A percentile compares a stretch with the other conserved stretches of the same genome.
phyloP scores from a whole-genome alignment of 2,113 vertebrate genomes.

The Canis aureus region DNA sequence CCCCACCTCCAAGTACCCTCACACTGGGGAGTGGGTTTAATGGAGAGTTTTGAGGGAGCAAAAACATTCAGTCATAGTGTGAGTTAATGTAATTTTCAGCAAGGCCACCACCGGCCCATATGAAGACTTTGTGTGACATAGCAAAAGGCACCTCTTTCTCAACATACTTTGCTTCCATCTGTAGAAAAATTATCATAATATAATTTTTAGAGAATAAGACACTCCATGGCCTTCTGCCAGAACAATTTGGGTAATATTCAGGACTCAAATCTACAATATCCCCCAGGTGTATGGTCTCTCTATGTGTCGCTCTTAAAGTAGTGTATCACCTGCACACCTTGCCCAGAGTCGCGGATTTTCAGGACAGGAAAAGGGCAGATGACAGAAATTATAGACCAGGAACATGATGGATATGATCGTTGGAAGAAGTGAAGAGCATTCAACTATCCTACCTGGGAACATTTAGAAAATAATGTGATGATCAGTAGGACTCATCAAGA shows the following conservation, averaged over 20 bases:
- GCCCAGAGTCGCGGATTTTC: not conserved
- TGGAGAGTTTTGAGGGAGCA: not conserved
- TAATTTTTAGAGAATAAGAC: not conserved
- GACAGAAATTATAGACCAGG: not conserved
- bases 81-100: not conserved
- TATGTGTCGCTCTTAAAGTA: not conserved
- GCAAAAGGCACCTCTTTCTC: not conserved
- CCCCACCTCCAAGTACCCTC: not conserved
- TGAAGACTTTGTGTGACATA: not conserved
- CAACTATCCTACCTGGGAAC: not conserved
- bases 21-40: not conserved
- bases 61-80: not conserved
- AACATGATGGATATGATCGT: not conserved
- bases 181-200: not conserved
- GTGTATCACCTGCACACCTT: accelerated
- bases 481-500: not conserved
- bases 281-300: not conserved
- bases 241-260: not conserved
- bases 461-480: not conserved
- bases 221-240: not conserved
- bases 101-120: not conserved
- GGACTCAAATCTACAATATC: not conserved
- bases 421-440: not conserved
- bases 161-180: not conserved
- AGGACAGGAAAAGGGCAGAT: not conserved